Percentiles rank a stretch among this genome's conserved stretches.
These are phyloP conservation scores for Zaprionus bogoriensis DNA, from an alignment of 2,888 invertebrate species.

Conservation along the genomic window DNA sequence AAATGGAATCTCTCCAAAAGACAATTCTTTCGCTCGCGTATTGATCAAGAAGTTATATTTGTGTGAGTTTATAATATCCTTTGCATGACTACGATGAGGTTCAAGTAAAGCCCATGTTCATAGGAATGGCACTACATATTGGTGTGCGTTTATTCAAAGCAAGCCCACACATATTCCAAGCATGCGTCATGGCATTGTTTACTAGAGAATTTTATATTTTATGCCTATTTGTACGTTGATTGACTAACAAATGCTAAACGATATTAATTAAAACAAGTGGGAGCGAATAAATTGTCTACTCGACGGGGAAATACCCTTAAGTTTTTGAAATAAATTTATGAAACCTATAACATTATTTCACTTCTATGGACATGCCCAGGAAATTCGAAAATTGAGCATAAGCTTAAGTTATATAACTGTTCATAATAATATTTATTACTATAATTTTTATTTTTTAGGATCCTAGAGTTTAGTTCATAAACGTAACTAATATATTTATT, in stretches of 20 bases:
- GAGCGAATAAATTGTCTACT: background rate
- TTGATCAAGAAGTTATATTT: too few relatives aligned
- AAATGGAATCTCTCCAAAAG: too few relatives aligned
- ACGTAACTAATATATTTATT: too few relatives aligned
- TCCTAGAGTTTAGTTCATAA: background rate
- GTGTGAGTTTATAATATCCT: too few relatives aligned
- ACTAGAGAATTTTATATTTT: slow-evolving; percentile 18
- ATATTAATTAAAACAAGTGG: slow-evolving; percentile 30
- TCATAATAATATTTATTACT: background rate
- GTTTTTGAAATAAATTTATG: too few relatives aligned
- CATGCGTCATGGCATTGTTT: slow-evolving; percentile 30
- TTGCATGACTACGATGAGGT: too few relatives aligned
- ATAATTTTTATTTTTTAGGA: background rate
- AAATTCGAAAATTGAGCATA: too few relatives aligned
- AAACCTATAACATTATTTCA: too few relatives aligned
- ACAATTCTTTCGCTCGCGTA: too few relatives aligned
- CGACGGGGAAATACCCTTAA: background rate
- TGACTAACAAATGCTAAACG: slow-evolving; percentile 13
- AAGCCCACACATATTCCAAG: background rate
- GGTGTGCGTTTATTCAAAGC: background rate
- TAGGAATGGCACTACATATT: too few relatives aligned
- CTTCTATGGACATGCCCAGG: too few relatives aligned
- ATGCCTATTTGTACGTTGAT: slow-evolving; percentile 27
- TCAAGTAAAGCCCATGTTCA: too few relatives aligned
- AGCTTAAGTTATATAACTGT: background rate